These are phyloP conservation scores for Phalloptychus januarius DNA, from an alignment of 2,797 vertebrate species.

Conservation along the genomic window DNA sequence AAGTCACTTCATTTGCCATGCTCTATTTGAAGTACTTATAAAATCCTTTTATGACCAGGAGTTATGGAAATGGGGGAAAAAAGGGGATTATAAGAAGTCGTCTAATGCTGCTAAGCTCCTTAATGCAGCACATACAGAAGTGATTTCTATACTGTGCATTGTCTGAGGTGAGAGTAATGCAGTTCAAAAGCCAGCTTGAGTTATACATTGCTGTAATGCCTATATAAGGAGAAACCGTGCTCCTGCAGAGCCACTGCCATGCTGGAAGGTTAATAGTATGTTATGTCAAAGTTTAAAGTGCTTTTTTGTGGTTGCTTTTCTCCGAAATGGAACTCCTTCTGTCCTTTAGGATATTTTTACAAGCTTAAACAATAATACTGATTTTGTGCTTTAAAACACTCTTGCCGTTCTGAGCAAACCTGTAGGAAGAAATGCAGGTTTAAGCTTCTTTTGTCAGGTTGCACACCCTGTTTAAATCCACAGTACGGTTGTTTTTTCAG, in stretches of 20 bases:
- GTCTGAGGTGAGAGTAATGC: slow-evolving; percentile 38
- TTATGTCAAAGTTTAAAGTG: slow-evolving; percentile 55
- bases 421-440: slow-evolving; percentile 41
- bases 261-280: slow-evolving; percentile 72
- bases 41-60: slow-evolving; percentile 22
- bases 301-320: slow-evolving; percentile 55
- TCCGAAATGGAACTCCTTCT: slow-evolving; percentile 56
- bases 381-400: slow-evolving; percentile 41
- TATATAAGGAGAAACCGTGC: slow-evolving; percentile 64
- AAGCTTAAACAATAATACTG: slow-evolving; percentile 68
- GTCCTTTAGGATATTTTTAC: slow-evolving; percentile 64
- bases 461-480: slow-evolving; percentile 36
- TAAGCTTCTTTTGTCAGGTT: slow-evolving; percentile 8
- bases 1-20: slow-evolving; percentile 7
- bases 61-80: slow-evolving; percentile 14
- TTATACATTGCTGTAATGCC: slow-evolving; percentile 43
- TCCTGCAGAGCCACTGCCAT: slow-evolving; percentile 40
- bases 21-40: slow-evolving; percentile 7
- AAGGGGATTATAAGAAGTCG: slow-evolving; percentile 7
- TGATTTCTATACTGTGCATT: slow-evolving; percentile 49
- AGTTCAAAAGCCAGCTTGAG: slow-evolving; percentile 23
- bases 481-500: slow-evolving; percentile 67
- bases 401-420: no score
- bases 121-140: slow-evolving; percentile 34
- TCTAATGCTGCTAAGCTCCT: slow-evolving; percentile 32